These are phyloP conservation scores for Tangara arthus DNA, from an alignment of 2,797 vertebrate genomes.

Conservation along the genomic window DNA sequence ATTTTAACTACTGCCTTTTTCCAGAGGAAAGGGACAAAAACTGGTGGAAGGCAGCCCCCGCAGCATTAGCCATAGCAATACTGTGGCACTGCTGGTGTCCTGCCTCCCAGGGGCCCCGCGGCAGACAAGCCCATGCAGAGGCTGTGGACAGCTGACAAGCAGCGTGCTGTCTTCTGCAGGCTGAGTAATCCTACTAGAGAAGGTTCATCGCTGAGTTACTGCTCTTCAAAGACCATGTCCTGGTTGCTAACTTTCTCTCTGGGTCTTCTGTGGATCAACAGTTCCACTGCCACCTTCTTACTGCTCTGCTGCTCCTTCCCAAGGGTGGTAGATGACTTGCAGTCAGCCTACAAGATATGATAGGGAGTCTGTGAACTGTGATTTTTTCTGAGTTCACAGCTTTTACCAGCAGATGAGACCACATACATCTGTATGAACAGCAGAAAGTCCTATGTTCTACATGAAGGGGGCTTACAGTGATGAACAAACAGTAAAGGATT, in stretches of 20 bases:
- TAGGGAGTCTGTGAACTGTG: not conserved
- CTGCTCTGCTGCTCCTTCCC: not conserved
- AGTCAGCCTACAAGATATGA: not conserved
- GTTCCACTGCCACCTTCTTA: not conserved
- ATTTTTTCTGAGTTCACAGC: not conserved
- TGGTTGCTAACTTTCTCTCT: not conserved
- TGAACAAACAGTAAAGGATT: not conserved
- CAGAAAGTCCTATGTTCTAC: not conserved
- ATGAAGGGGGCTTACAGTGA: not conserved
- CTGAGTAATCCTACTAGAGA: not conserved
- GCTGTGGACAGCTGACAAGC: not conserved
- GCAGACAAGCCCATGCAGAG: not conserved
- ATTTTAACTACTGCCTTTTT: not conserved
- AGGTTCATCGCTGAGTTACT: not conserved
- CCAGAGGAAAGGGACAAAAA: not conserved
- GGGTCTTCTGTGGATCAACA: not conserved
- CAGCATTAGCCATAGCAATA: not conserved
- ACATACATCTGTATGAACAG: not conserved
- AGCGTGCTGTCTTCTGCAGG: not conserved
- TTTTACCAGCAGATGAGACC: not conserved
- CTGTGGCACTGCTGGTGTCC: not conserved
- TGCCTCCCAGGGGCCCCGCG: not conserved
- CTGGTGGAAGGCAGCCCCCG: accelerated
- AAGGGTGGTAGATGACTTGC: not conserved
- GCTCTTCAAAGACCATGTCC: not conserved